Base-by-base conservation (phyloP, 2,113 vertebrate genomes). In the Oncorhynchus clarkii region DNA sequence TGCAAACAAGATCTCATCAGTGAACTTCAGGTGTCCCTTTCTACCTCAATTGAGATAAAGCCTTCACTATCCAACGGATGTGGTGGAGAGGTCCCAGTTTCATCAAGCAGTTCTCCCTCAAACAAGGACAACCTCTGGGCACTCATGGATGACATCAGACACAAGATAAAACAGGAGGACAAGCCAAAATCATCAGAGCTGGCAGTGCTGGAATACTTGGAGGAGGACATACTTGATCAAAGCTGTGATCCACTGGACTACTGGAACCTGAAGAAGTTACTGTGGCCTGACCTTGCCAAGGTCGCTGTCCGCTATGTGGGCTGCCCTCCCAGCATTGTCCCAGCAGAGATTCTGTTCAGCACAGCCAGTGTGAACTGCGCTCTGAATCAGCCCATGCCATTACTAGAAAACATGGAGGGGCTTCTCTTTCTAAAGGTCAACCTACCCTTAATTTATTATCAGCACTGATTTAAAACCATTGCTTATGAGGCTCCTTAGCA, bases 361-460 rank as follows among this genome's bases (percentile, higher is more conserved):
- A 97, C 97, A 57, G 95, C 96, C 54, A 94, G 94, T 24, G 93
- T 96, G 80, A 95, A 92, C 77, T 94, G 94, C 86, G 91, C 89
- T 84, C 95, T 94, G 3, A 95, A 95, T 92, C 97, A 96, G 84
- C 94, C 95, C 77, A 94, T 96, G 83, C 92, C 96, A 82, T 89
- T 89, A 88, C 93, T 95, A 90, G 97, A 99, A 90, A 97, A 99
- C 88, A 93, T 98, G 80, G 97, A 99, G 91, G 96, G 96, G 81
- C 95, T 98, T 71, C 92, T 98, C 84, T 99, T 99, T 91, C 92
- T 98, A 89, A 99, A 99, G 88, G 96, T 98, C 81, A 99, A 99
- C 89, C 97, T 99, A 88, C 97, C 97, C 78, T 92, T 98, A 91
- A 95, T 99, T 93, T 98, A 95, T 92, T 99, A 98, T 92, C 96